These are phyloP conservation scores for Tetragonula carbonaria DNA, from an alignment of 2,888 invertebrate species.

Conservation along the genomic window DNA sequence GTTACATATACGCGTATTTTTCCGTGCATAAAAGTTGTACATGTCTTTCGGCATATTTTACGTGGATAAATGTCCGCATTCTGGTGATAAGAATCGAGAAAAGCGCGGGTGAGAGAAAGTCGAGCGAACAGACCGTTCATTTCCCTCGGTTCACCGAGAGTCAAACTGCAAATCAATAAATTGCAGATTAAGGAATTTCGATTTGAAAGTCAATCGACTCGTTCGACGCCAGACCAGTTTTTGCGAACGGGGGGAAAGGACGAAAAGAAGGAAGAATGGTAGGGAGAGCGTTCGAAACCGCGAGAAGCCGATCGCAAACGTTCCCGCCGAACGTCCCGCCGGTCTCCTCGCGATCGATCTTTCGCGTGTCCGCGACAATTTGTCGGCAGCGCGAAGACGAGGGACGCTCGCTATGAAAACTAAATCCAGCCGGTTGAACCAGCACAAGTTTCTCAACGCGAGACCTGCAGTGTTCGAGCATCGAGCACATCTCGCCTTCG, in stretches of 20 bases:
- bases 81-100: not conserved
- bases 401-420: not conserved
- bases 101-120: not conserved
- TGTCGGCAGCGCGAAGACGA: conserved; percentile 27
- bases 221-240: conserved; percentile 50
- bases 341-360: conserved; percentile 38
- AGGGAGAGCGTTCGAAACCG: not conserved
- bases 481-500: not conserved
- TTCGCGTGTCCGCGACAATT: conserved; percentile 38
- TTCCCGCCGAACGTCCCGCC: not conserved
- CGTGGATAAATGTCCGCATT: conserved; percentile 55
- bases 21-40: too few species aligned
- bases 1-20: too few species aligned
- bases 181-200: conserved; percentile 42
- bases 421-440: conserved; percentile 15
- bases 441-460: not conserved
- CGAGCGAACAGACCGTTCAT: not conserved
- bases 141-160: not conserved
- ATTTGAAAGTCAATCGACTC: conserved; percentile 55
- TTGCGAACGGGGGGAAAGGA: conserved; percentile 25
- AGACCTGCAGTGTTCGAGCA: not conserved
- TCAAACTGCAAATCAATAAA: conserved; percentile 28
- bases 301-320: conserved; percentile 23
- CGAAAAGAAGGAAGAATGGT: not conserved
- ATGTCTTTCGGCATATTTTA: conserved; percentile 40